phyloP scores from a whole-genome alignment of 2,888 invertebrate genomes.

The Tipula lateralis region DNA sequence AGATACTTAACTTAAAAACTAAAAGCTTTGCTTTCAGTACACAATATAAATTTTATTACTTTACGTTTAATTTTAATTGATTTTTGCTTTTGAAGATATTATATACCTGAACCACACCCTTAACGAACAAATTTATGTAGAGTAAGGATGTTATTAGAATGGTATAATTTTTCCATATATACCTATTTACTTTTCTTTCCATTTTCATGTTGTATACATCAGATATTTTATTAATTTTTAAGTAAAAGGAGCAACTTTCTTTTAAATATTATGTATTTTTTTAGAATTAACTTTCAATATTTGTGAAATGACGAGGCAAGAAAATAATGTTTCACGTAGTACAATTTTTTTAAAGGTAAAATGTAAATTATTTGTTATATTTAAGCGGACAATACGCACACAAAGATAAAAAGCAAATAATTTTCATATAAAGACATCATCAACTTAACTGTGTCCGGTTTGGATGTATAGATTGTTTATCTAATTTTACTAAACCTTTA shows the following conservation, averaged over 20 bases:
- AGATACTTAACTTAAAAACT: neutral
- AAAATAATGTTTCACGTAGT: neutral
- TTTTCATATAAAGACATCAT: neutral
- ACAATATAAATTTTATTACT: neutral
- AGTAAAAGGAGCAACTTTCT: neutral
- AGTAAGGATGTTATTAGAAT: neutral
- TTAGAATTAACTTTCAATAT: neutral
- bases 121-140: neutral
- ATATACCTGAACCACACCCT: neutral
- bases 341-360: neutral
- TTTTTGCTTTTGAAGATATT: neutral
- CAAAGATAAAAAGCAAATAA: neutral
- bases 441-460: neutral
- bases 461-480: neutral
- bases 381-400: neutral
- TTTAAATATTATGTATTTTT: neutral
- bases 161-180: neutral
- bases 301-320: neutral
- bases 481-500: neutral
- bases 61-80: neutral
- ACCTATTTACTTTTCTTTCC: neutral
- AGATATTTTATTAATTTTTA: neutral
- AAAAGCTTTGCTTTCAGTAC: neutral
- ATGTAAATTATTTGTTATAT: neutral
- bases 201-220: neutral